Evolutionary conservation across 2,888 invertebrate species (phyloP), one percentile per base, ranked within the genome.

Genomic region (Megalurothrips usitatus): DNA sequence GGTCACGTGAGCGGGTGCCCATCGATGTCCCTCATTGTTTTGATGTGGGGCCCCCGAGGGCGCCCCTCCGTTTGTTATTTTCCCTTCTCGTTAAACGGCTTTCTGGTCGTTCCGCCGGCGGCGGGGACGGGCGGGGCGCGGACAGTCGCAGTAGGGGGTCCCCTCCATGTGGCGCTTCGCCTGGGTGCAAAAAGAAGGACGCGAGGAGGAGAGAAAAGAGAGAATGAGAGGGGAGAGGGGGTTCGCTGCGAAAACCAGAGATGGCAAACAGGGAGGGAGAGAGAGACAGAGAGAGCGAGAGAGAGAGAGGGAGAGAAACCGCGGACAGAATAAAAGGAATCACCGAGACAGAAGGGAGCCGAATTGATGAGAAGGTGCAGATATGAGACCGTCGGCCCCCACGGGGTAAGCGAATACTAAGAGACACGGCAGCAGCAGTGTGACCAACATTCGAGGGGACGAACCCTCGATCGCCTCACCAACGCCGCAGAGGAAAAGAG

Each of bases 71-170:
- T 43, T 43, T 43, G 19, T 58, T 75, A 75, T 75, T 75, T 75
- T 75, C 26, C 68, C 68, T 75, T 75, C 68, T 75, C 68, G 68
- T 75, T 75, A 75, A 75, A 75, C 68, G 68, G 68, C 68, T 75
- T 75, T 43, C 34, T 75, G 68, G 23, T 75, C 68, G 26, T 75
- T 75, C 68, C 9, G 58, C 52, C 52, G 14, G 14, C 58, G 17
- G 58, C 19, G 19, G n/a, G 52, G 52, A 3, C 52, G 52, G 2
- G 52, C 52, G 52, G 14, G 52, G 19, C 52, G 68, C 26, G 68
- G 68, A 75, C 68, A 75, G 68, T 23, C 68, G 68, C 68, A 12
- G 68, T 75, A 75, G 68, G 68, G 68, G 68, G 68, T 75, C 68
- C 68, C 68, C 23, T 10, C 68, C 9, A 26, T 26, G 68, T 75